Evolutionary conservation across 2,888 invertebrate genomes (phyloP).

Genomic region (Platerodrilus igneus): DNA sequence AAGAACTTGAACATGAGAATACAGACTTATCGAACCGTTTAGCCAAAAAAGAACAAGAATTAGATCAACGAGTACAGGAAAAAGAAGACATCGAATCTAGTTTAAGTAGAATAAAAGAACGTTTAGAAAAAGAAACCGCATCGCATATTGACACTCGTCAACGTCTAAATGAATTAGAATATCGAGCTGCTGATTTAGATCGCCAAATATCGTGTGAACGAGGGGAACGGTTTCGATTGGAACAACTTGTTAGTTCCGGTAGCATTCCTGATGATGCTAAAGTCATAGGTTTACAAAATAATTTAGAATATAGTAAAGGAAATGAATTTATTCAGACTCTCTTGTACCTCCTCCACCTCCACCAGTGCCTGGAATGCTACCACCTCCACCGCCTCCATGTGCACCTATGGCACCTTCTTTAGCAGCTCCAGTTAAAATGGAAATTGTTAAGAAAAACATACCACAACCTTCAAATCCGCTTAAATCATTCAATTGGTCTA

Average conservation of each 20-base stretch:
- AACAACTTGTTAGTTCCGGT: conserved; percentile 83
- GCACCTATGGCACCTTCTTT: conserved; percentile 58
- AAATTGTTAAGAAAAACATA: conserved; percentile 74
- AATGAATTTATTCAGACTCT: conserved; percentile 32
- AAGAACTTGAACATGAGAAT: conserved; percentile 84
- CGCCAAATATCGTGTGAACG: conserved; percentile 69
- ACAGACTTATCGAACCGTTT: conserved; percentile 80
- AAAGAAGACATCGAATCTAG: conserved; percentile 88
- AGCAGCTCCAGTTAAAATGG: conserved; percentile 53
- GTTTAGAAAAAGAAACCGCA: conserved; percentile 84
- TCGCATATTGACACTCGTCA: conserved; percentile 83
- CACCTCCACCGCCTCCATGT: conserved; percentile 48
- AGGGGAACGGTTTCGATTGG: conserved; percentile 74
- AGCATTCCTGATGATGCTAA: conserved; percentile 93
- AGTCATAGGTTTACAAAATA: conserved; percentile 52
- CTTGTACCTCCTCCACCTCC: conserved; percentile 42
- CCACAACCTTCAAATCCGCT: conserved; percentile 90
- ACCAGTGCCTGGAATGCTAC: conserved; percentile 46
- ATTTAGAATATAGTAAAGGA: conserved; percentile 29
- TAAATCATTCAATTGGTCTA: conserved; percentile 98
- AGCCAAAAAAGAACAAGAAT: conserved; percentile 88
- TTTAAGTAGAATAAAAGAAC: conserved; percentile 74
- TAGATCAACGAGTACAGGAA: conserved; percentile 85
- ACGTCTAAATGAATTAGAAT: conserved; percentile 61
- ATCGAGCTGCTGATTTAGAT: conserved; percentile 49